A percentile compares a stretch with the other conserved stretches of the same genome.
phyloP scores from a whole-genome alignment of 1,140 invertebrate genomes.

The Glossosoma conforme region DNA sequence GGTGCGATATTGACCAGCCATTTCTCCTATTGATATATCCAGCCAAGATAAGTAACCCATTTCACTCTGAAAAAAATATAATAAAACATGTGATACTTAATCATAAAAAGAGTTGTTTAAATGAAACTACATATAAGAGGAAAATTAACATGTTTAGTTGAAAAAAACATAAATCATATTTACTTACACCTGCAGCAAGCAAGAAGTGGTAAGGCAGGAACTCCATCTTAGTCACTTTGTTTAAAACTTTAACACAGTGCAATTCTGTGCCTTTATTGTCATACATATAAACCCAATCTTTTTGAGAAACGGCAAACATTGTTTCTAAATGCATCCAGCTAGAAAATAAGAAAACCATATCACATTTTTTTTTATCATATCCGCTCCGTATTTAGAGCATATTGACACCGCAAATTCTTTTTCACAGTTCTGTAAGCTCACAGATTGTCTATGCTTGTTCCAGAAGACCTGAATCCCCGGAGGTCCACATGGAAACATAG shows the following conservation, averaged over 20 bases:
- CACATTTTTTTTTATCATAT: too few relatives aligned
- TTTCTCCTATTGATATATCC: conserved; percentile 91
- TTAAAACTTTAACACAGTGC: conserved; percentile 89
- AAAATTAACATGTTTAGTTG: neutral
- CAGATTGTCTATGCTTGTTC: too few relatives aligned
- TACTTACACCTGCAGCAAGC: conserved; percentile 73
- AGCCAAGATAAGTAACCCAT: conserved; percentile 85
- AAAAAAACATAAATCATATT: conserved; percentile 15
- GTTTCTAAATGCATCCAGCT: conserved; percentile 94
- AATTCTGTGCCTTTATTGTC: conserved; percentile 95
- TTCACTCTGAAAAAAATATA: conserved; percentile 67
- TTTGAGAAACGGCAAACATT: conserved; percentile 97
- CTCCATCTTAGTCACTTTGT: conserved; percentile 76
- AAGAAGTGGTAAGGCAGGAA: conserved; percentile 98
- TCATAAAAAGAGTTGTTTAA: too few relatives aligned
- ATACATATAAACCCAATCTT: conserved; percentile 95
- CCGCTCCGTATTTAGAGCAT: too few relatives aligned
- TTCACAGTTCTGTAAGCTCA: too few relatives aligned
- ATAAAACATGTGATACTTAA: too few relatives aligned
- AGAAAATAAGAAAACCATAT: conserved; percentile 34
- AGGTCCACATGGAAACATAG: too few relatives aligned
- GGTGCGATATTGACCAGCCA: conserved; percentile 73
- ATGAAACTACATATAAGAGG: neutral
- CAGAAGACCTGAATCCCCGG: too few relatives aligned
- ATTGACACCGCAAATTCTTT: too few relatives aligned